Conservation (phyloP, 2,888 invertebrate species). For the Hipparchia sbordonii region DNA sequence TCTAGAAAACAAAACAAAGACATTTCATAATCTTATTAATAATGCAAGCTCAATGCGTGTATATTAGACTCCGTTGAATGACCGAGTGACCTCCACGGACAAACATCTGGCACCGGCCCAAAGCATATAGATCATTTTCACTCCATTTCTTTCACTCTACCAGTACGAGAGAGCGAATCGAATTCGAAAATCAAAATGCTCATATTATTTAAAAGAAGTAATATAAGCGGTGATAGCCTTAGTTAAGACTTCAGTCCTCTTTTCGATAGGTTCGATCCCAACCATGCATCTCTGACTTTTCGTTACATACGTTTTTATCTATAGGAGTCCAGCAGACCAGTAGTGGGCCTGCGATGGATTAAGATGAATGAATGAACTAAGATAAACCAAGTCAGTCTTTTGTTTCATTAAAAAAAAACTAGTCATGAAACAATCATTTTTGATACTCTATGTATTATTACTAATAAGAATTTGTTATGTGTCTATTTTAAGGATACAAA, state of each 20-base stretch:
- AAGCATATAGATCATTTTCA: slow-evolving; percentile 49
- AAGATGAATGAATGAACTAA: too few relatives aligned
- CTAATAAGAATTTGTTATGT: neutral
- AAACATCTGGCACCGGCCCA: slow-evolving; percentile 34
- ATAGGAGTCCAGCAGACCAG: too few relatives aligned
- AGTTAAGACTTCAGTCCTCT: too few relatives aligned
- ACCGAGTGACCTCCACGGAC: slow-evolving; percentile 38
- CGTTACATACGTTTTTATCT: too few relatives aligned
- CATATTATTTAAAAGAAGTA: neutral
- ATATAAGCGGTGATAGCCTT: too few relatives aligned
- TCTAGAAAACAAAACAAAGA: slow-evolving; percentile 12
- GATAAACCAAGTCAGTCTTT: too few relatives aligned
- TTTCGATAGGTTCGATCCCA: too few relatives aligned
- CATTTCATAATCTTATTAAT: slow-evolving; percentile 18
- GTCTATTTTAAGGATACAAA: neutral
- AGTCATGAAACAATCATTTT: too few relatives aligned
- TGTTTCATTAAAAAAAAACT: too few relatives aligned
- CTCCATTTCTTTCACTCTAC: slow-evolving; percentile 52
- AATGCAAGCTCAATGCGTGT: slow-evolving; percentile 20
- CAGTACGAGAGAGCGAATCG: slow-evolving; percentile 5
- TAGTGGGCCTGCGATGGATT: too few relatives aligned
- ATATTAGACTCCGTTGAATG: slow-evolving; percentile 37
- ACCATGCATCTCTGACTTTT: neutral
- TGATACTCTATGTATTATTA: too few relatives aligned
- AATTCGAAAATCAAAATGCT: slow-evolving; percentile 10